Conservation (phyloP, 2,888 invertebrate species). For the Notodonta ziczac region DNA sequence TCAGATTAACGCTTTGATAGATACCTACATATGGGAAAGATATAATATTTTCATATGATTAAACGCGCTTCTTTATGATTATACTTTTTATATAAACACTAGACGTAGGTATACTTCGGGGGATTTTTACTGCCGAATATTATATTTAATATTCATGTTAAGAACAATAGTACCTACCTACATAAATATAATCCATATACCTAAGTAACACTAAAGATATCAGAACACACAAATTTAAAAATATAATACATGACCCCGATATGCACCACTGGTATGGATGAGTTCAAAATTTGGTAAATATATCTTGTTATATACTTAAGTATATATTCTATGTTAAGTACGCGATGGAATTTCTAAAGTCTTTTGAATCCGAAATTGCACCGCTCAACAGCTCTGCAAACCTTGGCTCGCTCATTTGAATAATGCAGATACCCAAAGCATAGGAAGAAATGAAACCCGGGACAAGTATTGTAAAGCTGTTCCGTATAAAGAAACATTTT, state of each 20-base stretch:
- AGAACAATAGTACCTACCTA: not conserved
- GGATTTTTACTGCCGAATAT: too few relatives aligned
- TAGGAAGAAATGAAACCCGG: conserved; percentile 28
- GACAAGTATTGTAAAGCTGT: conserved; percentile 50
- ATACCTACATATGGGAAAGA: not conserved
- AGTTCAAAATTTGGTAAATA: conserved; percentile 73
- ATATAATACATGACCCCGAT: conserved; percentile 67
- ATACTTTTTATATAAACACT: too few relatives aligned
- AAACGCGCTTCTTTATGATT: not conserved
- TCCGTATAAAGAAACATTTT: conserved; percentile 38
- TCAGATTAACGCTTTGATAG: conserved; percentile 25
- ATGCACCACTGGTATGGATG: conserved; percentile 85
- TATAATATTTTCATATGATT: not conserved
- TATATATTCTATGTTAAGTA: conserved; percentile 32
- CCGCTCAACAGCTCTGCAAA: conserved; percentile 49
- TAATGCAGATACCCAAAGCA: conserved; percentile 37
- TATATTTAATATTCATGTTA: not conserved
- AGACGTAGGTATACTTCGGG: too few relatives aligned
- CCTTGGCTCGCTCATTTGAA: conserved; percentile 46
- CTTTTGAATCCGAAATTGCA: conserved; percentile 45
- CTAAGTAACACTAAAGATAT: not conserved
- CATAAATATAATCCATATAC: not conserved
- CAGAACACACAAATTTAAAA: conserved; percentile 57
- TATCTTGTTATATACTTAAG: conserved; percentile 43
- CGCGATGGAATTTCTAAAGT: conserved; percentile 45